phyloP scores from a whole-genome alignment of 2,113 vertebrate genomes.

The Anoura caudifer region DNA sequence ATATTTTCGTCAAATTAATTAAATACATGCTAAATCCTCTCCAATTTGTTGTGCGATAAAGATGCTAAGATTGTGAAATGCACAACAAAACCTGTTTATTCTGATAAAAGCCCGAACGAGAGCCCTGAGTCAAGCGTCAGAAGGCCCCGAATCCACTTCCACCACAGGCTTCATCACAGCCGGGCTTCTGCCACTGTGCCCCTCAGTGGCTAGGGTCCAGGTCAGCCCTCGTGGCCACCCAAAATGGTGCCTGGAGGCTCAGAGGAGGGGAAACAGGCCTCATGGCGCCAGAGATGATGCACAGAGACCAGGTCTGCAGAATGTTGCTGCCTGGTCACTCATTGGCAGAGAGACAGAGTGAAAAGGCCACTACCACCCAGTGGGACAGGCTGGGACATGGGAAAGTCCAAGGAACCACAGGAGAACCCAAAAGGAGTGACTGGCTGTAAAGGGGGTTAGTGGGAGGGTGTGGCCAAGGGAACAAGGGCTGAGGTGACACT shows the following conservation, averaged over 20 bases:
- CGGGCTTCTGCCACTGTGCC: not conserved
- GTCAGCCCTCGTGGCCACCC: too few relatives aligned
- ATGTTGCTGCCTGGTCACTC: not conserved
- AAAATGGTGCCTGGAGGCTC: not conserved
- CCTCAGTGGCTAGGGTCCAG: not conserved
- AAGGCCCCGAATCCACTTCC: not conserved
- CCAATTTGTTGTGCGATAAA: slow-evolving; percentile 63
- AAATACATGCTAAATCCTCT: slow-evolving; percentile 70
- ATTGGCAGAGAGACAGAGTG: not conserved
- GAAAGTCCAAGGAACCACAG: not conserved
- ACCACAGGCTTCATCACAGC: rapidly evolving
- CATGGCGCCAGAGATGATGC: not conserved
- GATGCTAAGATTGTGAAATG: slow-evolving; percentile 51
- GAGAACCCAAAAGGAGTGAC: not conserved
- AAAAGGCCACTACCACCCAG: not conserved
- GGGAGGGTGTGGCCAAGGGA: not conserved
- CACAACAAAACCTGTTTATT: slow-evolving; percentile 59
- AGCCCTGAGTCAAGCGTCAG: rapidly evolving
- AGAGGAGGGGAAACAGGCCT: not conserved
- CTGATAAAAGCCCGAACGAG: not conserved
- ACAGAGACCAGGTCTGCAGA: not conserved
- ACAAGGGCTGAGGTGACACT: not conserved
- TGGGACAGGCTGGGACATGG: not conserved
- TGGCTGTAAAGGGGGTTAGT: not conserved
- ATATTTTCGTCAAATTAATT: slow-evolving; percentile 75